Conservation (phyloP, 2,797 vertebrate genomes). For the Falco cherrug region DNA sequence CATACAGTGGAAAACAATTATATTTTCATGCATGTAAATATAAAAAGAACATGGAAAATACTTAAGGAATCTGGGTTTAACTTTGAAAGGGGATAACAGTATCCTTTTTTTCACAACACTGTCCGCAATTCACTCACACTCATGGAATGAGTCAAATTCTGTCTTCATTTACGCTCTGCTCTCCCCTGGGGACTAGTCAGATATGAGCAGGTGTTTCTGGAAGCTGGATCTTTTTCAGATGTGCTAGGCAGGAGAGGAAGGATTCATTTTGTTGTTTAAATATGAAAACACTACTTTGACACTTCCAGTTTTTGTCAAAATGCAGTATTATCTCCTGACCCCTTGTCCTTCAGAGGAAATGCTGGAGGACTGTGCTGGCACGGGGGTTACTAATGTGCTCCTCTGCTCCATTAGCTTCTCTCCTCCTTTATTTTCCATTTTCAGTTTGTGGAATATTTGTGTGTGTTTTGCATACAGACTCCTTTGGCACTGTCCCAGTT, state of each 20-base stretch:
- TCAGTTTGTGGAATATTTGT: background rate
- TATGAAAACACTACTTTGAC: background rate
- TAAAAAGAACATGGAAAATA: background rate
- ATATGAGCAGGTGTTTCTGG: background rate
- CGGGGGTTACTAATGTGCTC: background rate
- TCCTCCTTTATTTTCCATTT: background rate
- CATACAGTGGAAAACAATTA: background rate
- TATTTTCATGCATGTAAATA: background rate
- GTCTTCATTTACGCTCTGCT: background rate
- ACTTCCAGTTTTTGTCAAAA: background rate
- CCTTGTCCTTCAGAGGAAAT: background rate
- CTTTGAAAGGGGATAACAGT: background rate
- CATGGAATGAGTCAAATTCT: background rate
- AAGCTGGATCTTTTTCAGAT: background rate
- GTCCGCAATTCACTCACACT: background rate
- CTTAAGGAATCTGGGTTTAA: background rate
- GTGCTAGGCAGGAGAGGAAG: background rate
- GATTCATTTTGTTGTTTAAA: background rate
- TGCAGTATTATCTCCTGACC: background rate
- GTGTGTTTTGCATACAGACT: background rate
- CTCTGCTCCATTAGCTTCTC: background rate
- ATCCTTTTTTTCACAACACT: background rate
- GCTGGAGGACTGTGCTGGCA: background rate
- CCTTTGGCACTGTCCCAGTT: background rate
- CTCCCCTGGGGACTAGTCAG: background rate